Percentiles rank a stretch among this genome's conserved stretches.
These are phyloP conservation scores for Eufriesea mexicana DNA, from an alignment of 1,140 invertebrate species.

Conservation along the genomic window DNA sequence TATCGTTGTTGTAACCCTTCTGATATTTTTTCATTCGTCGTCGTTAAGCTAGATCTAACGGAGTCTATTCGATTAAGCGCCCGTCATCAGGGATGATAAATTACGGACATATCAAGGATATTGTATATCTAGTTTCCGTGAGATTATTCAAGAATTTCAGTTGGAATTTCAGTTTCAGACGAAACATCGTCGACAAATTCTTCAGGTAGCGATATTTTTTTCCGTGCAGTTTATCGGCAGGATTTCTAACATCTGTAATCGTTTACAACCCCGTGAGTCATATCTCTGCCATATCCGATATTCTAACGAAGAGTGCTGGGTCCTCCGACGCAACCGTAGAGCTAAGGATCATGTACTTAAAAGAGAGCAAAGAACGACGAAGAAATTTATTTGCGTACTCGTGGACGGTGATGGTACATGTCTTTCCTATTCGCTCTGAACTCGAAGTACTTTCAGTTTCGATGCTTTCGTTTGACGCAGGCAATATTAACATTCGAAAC, in stretches of 20 bases:
- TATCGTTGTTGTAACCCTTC: neutral
- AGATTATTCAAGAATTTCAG: neutral
- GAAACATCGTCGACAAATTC: neutral
- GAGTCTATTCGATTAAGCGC: neutral
- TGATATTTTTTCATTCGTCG: neutral
- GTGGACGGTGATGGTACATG: conserved; percentile 32
- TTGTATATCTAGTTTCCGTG: too few species aligned
- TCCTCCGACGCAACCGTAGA: conserved; percentile 3
- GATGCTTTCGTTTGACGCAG: neutral
- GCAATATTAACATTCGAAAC: conserved; percentile 6
- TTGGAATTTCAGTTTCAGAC: too few species aligned
- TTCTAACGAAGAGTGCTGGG: conserved; percentile 48
- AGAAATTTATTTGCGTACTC: neutral
- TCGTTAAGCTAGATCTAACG: neutral
- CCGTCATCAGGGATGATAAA: conserved; percentile 9
- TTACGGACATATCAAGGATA: conserved; percentile 12
- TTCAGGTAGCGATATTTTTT: conserved; percentile 42
- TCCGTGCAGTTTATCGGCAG: conserved; percentile 37
- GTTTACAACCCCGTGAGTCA: conserved; percentile 61
- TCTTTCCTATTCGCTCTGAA: conserved; percentile 27
- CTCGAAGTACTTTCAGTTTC: neutral
- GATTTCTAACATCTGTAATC: conserved; percentile 52
- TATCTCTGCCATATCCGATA: conserved; percentile 71
- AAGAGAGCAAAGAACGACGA: neutral
- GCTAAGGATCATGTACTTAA: conserved; percentile 63